Base-by-base conservation (phyloP, 2,888 invertebrate genomes). In the Lagria hirta region DNA sequence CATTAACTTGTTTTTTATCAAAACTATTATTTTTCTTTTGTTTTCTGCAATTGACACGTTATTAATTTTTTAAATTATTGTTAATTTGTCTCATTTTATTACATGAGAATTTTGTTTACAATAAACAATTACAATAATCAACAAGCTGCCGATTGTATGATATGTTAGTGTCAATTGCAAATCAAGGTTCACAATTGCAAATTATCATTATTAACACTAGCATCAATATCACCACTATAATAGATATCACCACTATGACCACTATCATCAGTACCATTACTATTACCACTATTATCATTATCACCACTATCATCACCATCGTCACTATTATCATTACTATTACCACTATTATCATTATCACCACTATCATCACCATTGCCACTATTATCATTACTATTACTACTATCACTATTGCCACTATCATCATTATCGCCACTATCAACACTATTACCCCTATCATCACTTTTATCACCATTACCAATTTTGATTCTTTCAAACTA, bases 241-340 rank as follows among this genome's bases (percentile, higher is more conserved):
- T 18, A 4, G 6, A 4, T n/a, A 18, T 18, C 20, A 18, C 5
- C 20, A 18, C 6, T n/a, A 18, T 5, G 5, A 18, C 6, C 20
- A 18, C 20, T n/a, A 18, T 18, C 20, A 18, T n/a, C 20, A 6
- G 5, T 18, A 18, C 6, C 20, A 18, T n/a, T 18, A 18, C 6
- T n/a, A 18, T n/a, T 18, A 18, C 6, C 20, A 18, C 20, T 18
- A n/a, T 18, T n/a, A 18, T n/a, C 6, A n/a, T 18, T n/a, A 18
- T n/a, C 6, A n/a, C 6, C 20, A 18, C 20, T 18, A n/a, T 18
- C 20, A 18, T n/a, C 6, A n/a, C 6, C 20, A 18, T n/a, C 6
- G 20, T 18, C 20, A 18, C 20, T 18, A 18, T 18, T n/a, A 18
- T n/a, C 6, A 18, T 18, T n/a, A 18, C 20, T 18, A 18, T 18